These are phyloP conservation scores for Lagenorhynchus albirostris DNA, from an alignment of 2,113 vertebrate genomes.

Conservation along the genomic window DNA sequence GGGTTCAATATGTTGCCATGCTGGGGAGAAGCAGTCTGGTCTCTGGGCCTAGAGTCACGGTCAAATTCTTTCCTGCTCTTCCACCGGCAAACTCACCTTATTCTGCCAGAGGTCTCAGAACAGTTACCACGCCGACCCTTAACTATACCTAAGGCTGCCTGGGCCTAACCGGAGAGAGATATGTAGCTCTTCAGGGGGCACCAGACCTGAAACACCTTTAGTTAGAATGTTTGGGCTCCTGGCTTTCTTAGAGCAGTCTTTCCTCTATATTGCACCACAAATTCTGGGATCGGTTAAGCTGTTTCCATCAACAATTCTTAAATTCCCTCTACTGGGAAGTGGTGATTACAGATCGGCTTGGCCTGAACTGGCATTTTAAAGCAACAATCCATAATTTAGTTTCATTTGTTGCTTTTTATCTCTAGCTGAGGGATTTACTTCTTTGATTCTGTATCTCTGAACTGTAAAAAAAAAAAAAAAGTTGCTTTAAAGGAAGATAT, in stretches of 20 bases:
- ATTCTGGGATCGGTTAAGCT: background rate
- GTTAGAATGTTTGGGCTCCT: background rate
- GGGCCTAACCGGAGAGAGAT: background rate
- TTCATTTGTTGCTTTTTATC: constrained; percentile 24
- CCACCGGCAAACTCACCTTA: background rate
- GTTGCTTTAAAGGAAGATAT: background rate
- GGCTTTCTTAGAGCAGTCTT: background rate
- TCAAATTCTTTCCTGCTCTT: background rate
- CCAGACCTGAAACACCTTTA: background rate
- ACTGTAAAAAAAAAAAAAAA: background rate
- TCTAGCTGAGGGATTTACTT: background rate
- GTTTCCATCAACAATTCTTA: background rate
- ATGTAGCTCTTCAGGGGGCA: background rate
- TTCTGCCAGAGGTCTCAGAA: background rate
- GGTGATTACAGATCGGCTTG: background rate
- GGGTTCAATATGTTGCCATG: background rate
- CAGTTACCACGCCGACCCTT: background rate
- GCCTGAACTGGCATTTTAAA: background rate
- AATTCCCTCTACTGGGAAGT: background rate
- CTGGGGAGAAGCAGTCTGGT: background rate
- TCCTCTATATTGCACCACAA: background rate
- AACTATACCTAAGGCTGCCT: background rate
- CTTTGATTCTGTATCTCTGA: background rate
- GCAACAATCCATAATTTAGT: background rate
- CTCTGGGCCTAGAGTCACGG: background rate